Base-by-base conservation (phyloP, 2,113 vertebrate genomes). In the Entomyzon cyanotis region DNA sequence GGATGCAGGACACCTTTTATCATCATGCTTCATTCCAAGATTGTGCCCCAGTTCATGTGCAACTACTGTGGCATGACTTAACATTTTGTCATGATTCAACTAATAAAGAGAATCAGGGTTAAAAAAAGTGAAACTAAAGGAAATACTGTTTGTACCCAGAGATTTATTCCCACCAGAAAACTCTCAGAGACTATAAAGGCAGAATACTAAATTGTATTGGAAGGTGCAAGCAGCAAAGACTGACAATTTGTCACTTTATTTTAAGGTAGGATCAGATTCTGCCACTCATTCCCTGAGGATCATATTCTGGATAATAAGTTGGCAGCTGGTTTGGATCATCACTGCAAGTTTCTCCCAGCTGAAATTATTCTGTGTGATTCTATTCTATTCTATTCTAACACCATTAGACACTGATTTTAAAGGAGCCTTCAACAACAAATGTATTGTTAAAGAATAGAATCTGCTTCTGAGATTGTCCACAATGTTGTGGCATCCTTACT, bases 11-110 rank as follows among this genome's bases (percentile, higher is more conserved):
- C 98, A 99, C 44, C 69, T 53, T 1, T 0, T 2, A 12, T 70
- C 13, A 12, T 99, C 99, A 1, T 99, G 99, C 79, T 85, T 98
- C 98, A 99, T 98, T 35, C 99, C 99, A 5, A 99, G 95, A 60
- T 99, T 99, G 90, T 99, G 99, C 8, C 99, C 99, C 97, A 99
- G 87, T 73, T 99, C 99, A 50, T 99, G 99, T 15, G 99, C 99
- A 84, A 99, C 95, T 23, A 99, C 92, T 8, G 97, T 96, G 70
- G 99, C 99, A 2, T 97, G 76, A 46, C 3, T 95, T 60, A 88
- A 10, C 76, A 98, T 41, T 7, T 12, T 37, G 37, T 84, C 6
- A 17, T 22, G 13, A 2, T 68, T 76, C 80, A 97, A 97, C 98
- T 99, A 95, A 77, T 30, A 47, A 69, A 84, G 62, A 96, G 73